Evolutionary conservation across 2,113 vertebrate genomes (phyloP).

Genomic region (Tricholaema leucomelas): DNA sequence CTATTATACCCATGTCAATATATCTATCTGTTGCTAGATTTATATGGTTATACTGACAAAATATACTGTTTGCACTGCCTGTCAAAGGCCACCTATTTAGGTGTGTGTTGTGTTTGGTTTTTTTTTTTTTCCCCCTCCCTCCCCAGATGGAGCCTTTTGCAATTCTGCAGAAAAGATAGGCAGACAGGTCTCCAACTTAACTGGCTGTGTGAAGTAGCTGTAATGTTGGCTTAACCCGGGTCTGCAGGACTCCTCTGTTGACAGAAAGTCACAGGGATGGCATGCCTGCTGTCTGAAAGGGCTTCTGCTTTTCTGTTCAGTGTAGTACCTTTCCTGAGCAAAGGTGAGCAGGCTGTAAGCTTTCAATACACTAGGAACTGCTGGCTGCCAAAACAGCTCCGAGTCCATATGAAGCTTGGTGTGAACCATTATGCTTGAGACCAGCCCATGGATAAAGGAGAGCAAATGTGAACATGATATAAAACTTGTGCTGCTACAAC

Average conservation of each 20-base stretch:
- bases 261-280: constrained; percentile 21
- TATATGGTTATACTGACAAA: constrained; percentile 32
- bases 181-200: neutral
- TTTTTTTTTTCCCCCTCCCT: too few species aligned
- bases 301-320: neutral
- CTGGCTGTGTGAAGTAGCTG: neutral
- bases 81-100: neutral
- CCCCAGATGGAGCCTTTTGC: neutral
- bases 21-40: constrained; percentile 16
- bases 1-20: constrained; percentile 16
- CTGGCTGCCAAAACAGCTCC: neutral
- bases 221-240: constrained; percentile 26
- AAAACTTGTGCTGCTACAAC: neutral
- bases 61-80: constrained; percentile 12
- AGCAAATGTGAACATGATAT: neutral
- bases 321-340: neutral
- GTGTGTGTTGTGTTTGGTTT: too few species aligned
- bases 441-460: neutral
- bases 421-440: neutral
- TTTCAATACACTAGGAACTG: neutral
- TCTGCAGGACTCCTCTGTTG: constrained; percentile 28
- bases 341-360: neutral
- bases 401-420: neutral
- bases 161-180: neutral
- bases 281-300: neutral